Evolutionary conservation across 1,140 invertebrate genomes (phyloP).

Genomic region (Sycobia sp.): DNA sequence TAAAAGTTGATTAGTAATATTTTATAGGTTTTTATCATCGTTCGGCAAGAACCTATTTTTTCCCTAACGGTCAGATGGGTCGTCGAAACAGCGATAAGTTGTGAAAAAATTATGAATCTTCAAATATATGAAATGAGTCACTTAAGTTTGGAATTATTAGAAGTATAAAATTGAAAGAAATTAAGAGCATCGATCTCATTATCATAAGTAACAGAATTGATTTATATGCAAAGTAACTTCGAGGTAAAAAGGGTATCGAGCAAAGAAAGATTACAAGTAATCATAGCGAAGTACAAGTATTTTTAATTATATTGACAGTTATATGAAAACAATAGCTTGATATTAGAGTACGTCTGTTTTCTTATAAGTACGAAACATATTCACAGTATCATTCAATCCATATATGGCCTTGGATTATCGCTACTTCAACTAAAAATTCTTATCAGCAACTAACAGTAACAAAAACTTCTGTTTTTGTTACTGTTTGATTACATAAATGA

Average conservation of each 20-base stretch:
- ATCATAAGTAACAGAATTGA: slow-evolving; percentile 7
- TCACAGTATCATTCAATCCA: neutral
- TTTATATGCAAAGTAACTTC: slow-evolving; percentile 20
- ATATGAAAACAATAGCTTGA: neutral
- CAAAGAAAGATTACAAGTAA: slow-evolving; percentile 19
- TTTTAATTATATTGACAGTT: slow-evolving; percentile 3
- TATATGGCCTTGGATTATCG: neutral
- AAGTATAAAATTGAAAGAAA: slow-evolving; percentile 18
- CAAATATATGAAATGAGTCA: slow-evolving; percentile 11
- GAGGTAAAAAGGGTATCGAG: slow-evolving; percentile 28
- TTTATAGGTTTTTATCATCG: slow-evolving; percentile 7
- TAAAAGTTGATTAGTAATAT: slow-evolving; percentile 12
- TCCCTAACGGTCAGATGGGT: slow-evolving; percentile 18
- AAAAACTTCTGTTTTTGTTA: too few relatives aligned
- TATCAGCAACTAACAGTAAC: too few relatives aligned
- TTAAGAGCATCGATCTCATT: slow-evolving; percentile 26
- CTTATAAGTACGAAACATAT: neutral
- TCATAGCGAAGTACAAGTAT: slow-evolving; percentile 1
- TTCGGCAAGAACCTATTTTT: slow-evolving; percentile 7
- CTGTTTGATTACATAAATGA: too few relatives aligned
- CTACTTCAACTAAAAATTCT: slow-evolving; percentile 1
- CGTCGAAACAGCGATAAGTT: slow-evolving; percentile 12
- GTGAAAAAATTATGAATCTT: slow-evolving; percentile 3
- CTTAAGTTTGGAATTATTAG: slow-evolving; percentile 19
- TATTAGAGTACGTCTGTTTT: neutral